Evolutionary conservation across 2,797 vertebrate species (phyloP), one percentile per base, ranked within the genome.

Genomic region (Oreonectes daqikongensis): DNA sequence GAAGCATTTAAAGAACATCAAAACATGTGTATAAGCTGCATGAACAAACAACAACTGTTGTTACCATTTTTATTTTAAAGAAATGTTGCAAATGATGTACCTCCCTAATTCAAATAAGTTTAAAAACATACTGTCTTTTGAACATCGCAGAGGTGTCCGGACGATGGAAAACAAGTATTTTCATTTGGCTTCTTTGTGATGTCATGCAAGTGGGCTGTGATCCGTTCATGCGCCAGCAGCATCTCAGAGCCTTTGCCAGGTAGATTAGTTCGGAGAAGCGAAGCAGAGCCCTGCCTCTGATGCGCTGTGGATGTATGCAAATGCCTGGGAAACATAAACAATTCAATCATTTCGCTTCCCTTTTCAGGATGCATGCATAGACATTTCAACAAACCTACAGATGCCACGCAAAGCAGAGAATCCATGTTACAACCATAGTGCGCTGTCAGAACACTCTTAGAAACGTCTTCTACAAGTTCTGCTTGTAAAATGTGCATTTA

Each of bases 231-330:
- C 72, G 85, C 87, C 90, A 87, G 89, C 89, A 90, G 89, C 87
- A 90, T 92, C 91, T 91, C 86, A 84, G 88, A 91, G 91, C 82
- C 65, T 82, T 87, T 91, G 89, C 90, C 91, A 93, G 91, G 89
- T 90, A 90, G 90, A 92, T 92, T 90, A 92, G 89, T 89, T 88
- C 86, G 80, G 85, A 89, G 89, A 91, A 92, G 82, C 91, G 90
- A 89, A 92, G 92, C 91, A 91, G 91, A 92, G 91, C 90, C 88
- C 90, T 81, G 88, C 85, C 89, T 91, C 89, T 90, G 86, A 92
- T 89, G 89, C 85, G 89, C 86, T 86, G 83, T 78, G 86, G 90
- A 91, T 89, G 89, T 93, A 93, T 93, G 91, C 91, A 92, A 92
- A 92, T 90, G 90, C 85, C 82, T 85, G 85, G 86, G 89, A 90